A percentile compares a stretch with the other conserved stretches of the same genome.
Conservation (phyloP, 1,140 invertebrate species). For the Cherax quadricarinatus region DNA sequence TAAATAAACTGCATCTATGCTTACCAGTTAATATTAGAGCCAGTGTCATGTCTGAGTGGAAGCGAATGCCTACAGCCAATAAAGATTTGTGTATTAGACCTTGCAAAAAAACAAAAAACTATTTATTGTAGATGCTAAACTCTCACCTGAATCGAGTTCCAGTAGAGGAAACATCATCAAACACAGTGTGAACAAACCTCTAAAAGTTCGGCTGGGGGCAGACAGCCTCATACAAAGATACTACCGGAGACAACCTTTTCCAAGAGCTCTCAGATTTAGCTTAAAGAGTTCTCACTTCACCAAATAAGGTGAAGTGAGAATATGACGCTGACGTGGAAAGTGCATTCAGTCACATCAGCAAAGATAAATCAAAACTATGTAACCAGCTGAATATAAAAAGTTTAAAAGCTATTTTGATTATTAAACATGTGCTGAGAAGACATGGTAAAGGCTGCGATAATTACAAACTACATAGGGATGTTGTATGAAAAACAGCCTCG, state of each 20-base stretch:
- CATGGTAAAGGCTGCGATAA: conserved; percentile 18
- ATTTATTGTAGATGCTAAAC: neutral
- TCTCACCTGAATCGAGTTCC: conserved; percentile 18
- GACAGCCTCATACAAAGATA: conserved; percentile 1
- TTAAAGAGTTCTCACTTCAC: neutral
- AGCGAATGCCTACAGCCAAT: conserved; percentile 26
- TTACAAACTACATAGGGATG: conserved; percentile 19
- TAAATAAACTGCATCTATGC: conserved; percentile 17
- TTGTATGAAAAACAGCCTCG: neutral
- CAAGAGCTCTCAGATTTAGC: neutral
- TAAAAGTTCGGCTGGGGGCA: neutral
- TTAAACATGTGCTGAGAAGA: conserved; percentile 25
- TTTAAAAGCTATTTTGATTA: conserved; percentile 19
- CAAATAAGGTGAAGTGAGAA: too few relatives aligned
- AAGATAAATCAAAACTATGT: conserved; percentile 22
- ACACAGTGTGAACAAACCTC: neutral
- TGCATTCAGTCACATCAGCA: conserved; percentile 26
- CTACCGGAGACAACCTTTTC: conserved; percentile 18
- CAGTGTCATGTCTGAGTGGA: conserved; percentile 19
- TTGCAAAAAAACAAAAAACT: conserved; percentile 15
- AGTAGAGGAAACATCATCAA: conserved; percentile 35
- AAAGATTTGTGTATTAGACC: neutral
- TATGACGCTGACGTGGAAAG: conserved; percentile 26
- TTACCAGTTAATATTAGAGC: conserved; percentile 17
- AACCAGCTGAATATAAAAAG: conserved; percentile 4